phyloP scores from a whole-genome alignment of 2,888 invertebrate genomes.

The Ochlodes sylvanus region DNA sequence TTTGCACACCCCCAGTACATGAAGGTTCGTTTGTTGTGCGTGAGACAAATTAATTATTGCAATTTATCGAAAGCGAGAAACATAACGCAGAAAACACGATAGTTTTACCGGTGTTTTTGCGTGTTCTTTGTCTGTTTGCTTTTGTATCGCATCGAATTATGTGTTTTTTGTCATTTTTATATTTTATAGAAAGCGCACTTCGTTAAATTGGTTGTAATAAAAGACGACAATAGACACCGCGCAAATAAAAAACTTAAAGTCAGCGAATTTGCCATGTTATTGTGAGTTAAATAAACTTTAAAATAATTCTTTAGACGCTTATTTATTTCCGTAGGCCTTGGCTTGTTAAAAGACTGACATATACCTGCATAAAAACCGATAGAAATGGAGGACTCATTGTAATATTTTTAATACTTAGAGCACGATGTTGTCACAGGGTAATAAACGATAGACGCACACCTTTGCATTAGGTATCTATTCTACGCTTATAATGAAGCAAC shows the following conservation, averaged over 20 bases:
- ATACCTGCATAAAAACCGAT: not conserved
- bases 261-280: not conserved
- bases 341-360: slow-evolving; percentile 1
- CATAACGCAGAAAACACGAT: slow-evolving; percentile 20
- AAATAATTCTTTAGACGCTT: not conserved
- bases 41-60: slow-evolving; percentile 43
- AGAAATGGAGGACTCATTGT: not conserved
- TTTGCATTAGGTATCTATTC: too few relatives aligned
- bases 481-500: too few relatives aligned
- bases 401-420: too few relatives aligned
- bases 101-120: slow-evolving; percentile 23
- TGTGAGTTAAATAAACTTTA: slow-evolving; percentile 6
- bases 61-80: slow-evolving; percentile 33
- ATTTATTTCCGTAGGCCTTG: slow-evolving; percentile 12
- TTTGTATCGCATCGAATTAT: slow-evolving; percentile 24
- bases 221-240: slow-evolving; percentile 3
- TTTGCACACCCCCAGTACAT: slow-evolving; percentile 50
- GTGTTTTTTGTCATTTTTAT: slow-evolving; percentile 15
- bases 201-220: slow-evolving; percentile 15
- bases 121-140: slow-evolving; percentile 26
- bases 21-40: slow-evolving; percentile 43
- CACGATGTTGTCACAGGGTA: too few relatives aligned
- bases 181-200: slow-evolving; percentile 18
- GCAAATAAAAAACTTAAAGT: slow-evolving; percentile 5
- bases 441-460: too few relatives aligned